A percentile compares a stretch with the other conserved stretches of the same genome.
phyloP scores from a whole-genome alignment of 2,888 invertebrate genomes.

The Sturmia bella region DNA sequence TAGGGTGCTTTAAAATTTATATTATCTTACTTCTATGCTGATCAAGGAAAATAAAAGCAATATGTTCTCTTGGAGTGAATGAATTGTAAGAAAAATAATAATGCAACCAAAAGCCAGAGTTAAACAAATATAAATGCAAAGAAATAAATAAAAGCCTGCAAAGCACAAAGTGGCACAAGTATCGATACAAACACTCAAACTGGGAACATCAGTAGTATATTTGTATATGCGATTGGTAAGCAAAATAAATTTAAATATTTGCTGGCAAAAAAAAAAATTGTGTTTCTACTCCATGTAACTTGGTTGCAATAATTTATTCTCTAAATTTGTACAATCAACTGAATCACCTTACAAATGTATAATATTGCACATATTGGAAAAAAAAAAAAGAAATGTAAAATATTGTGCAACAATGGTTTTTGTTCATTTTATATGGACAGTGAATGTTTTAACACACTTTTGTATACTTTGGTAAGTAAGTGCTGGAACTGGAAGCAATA shows the following conservation, averaged over 20 bases:
- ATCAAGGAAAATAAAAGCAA: background rate
- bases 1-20: too few relatives aligned
- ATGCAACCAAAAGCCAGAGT: background rate
- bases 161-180: slow-evolving; percentile 29
- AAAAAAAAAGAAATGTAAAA: slow-evolving; percentile 3
- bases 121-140: background rate
- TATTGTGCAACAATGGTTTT: background rate
- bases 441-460: background rate
- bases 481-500: slow-evolving; percentile 40
- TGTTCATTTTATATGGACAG: background rate
- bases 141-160: slow-evolving; percentile 33
- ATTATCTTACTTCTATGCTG: background rate
- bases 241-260: slow-evolving; percentile 24
- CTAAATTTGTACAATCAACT: slow-evolving; percentile 62
- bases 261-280: too few relatives aligned
- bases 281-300: slow-evolving; percentile 46
- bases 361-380: background rate
- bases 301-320: slow-evolving; percentile 65
- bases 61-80: background rate
- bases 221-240: background rate
- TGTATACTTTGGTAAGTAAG: background rate
- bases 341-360: slow-evolving; percentile 43
- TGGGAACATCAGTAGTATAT: background rate
- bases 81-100: slow-evolving; percentile 13
- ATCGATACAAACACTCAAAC: background rate